Evolutionary conservation across 2,888 invertebrate species (phyloP).

Genomic region (Tubiluchus corallicola): DNA sequence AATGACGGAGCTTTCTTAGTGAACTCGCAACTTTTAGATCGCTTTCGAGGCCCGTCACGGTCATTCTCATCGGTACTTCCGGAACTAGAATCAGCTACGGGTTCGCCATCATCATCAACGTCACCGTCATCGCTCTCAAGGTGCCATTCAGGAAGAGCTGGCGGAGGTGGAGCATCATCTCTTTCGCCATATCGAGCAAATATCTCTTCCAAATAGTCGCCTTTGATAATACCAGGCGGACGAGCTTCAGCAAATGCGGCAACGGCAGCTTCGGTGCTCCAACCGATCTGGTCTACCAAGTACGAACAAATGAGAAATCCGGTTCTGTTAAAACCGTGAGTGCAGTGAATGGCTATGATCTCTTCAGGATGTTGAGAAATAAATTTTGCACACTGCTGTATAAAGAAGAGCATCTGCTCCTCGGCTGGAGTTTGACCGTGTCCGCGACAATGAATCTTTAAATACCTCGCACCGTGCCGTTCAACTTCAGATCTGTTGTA

Average conservation of each 20-base stretch:
- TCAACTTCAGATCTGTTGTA: constrained; percentile 68
- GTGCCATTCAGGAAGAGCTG: constrained; percentile 72
- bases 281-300: constrained; percentile 63
- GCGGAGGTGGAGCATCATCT: constrained; percentile 47
- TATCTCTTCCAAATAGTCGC: constrained; percentile 75
- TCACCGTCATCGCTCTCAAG: constrained; percentile 9
- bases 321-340: constrained; percentile 95
- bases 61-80: not conserved
- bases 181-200: constrained; percentile 56
- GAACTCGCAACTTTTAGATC: too few relatives aligned
- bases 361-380: constrained; percentile 58
- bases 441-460: constrained; percentile 67
- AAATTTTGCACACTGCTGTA: constrained; percentile 56
- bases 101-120: constrained; percentile 9
- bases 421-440: constrained; percentile 75
- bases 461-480: constrained; percentile 52
- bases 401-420: constrained; percentile 68
- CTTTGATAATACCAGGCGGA: constrained; percentile 92
- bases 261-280: constrained; percentile 64
- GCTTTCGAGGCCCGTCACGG: too few relatives aligned
- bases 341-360: constrained; percentile 68
- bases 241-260: constrained; percentile 53
- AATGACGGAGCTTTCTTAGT: constrained; percentile 55
- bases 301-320: constrained; percentile 85
- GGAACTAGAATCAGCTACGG: not conserved